Base-by-base conservation (phyloP, 2,113 vertebrate species). In the Leiothrix lutea region DNA sequence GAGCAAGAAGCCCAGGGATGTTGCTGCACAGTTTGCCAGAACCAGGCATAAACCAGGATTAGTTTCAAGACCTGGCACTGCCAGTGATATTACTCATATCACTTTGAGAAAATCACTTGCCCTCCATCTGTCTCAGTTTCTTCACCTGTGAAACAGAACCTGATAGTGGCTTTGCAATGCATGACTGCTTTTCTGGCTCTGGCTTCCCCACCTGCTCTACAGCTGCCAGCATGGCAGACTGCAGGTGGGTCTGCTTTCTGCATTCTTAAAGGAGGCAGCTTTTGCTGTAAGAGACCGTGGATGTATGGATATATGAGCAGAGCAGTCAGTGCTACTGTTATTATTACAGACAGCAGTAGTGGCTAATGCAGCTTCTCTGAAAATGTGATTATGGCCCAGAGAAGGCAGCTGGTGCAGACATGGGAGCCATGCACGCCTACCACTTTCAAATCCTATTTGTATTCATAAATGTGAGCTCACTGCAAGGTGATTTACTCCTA, bases 111-210 rank as follows among this genome's bases (percentile, higher is more conserved):
- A 75, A 64, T 82, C 36, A 25, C 17, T 86, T 91, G 60, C n/a
- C 33, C 58, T 78, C 58, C 67, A 75, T 67, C 75, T 56, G 71
- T 83, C 60, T 90, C 65, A 20, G 33, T 61, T 94, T 93, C 67
- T 60, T 90, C 71, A 86, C 58, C 64, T 94, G 47, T 67, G 60
- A 94, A 95, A 88, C 31, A 58, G 62, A 92, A 67, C 57, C 80
- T 25, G 56, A n/a, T 8, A 47, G 47, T 5, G 31, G 53, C 80
- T 91, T 90, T 92, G 71, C 60, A 80, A 51, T 25, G 69, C 6
- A 1, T 66, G 64, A 65, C 77, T 93, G 78, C 48, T 86, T 94
- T 91, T 81, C 84, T 66, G 60, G 72, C 42, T 47, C 73, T 31
- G 54, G 35, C 64, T 80, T 73, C 64, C 50, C 72, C 2, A 2